These are phyloP conservation scores for Musca domestica DNA, from an alignment of 1,140 invertebrate genomes.

Conservation along the genomic window DNA sequence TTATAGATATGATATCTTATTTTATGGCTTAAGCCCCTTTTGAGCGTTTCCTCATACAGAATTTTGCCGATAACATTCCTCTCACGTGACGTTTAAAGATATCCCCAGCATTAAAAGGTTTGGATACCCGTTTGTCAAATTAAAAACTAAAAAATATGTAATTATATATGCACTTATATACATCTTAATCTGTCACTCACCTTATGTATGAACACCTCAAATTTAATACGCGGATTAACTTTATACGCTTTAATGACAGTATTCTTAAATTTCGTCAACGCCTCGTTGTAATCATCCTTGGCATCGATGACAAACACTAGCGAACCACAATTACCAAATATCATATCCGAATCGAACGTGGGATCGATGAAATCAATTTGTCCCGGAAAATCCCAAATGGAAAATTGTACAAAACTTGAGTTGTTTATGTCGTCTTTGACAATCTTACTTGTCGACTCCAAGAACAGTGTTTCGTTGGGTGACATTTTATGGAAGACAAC, in stretches of 20 bases:
- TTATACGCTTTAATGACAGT: constrained; percentile 95
- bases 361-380: constrained; percentile 98
- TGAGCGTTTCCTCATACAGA: too few species aligned
- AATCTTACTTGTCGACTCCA: constrained; percentile 98
- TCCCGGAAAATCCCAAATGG: constrained; percentile 99
- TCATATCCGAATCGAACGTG: constrained; percentile 92
- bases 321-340: constrained; percentile 93
- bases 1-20: too few species aligned
- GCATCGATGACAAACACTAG: constrained; percentile 99
- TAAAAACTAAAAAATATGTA: too few species aligned
- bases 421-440: constrained; percentile 97
- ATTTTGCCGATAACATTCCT: too few species aligned
- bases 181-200: constrained; percentile 27
- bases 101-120: too few species aligned
- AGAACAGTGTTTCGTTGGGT: constrained; percentile 98
- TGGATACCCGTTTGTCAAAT: too few species aligned
- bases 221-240: constrained; percentile 94
- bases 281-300: constrained; percentile 96
- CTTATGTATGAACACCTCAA: constrained; percentile 99
- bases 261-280: constrained; percentile 85
- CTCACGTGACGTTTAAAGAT: too few species aligned
- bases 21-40: too few species aligned
- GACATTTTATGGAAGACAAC: constrained; percentile 99
- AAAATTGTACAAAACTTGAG: constrained; percentile 97
- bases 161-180: too few species aligned